phyloP scores from a whole-genome alignment of 2,888 invertebrate species.

The Macaria liturata region DNA sequence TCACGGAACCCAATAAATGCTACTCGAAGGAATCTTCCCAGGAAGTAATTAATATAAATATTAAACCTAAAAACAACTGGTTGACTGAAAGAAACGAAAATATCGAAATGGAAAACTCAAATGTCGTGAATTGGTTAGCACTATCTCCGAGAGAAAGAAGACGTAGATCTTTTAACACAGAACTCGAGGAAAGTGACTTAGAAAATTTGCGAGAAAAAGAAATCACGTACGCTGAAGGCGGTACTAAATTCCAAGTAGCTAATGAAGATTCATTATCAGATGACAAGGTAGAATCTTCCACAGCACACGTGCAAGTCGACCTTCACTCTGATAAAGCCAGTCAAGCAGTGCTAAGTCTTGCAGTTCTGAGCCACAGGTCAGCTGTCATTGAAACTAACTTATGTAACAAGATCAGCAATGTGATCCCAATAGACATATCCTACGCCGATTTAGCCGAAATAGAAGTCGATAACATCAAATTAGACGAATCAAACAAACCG shows the following conservation, averaged over 20 bases:
- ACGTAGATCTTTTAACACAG: conserved; percentile 38
- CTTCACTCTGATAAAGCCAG: conserved; percentile 33
- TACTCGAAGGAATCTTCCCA: conserved; percentile 33
- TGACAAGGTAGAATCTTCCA: conserved; percentile 16
- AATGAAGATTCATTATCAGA: not conserved
- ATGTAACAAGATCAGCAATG: conserved; percentile 11
- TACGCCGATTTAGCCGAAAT: conserved; percentile 25
- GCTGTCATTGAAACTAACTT: not conserved
- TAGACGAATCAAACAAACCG: conserved; percentile 21
- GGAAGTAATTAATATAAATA: conserved; percentile 33
- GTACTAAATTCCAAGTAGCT: conserved; percentile 2
- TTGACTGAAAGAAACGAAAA: conserved; percentile 36
- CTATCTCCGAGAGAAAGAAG: conserved; percentile 60
- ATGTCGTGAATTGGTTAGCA: conserved; percentile 55
- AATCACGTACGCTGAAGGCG: conserved; percentile 26
- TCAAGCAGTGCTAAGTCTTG: conserved; percentile 1
- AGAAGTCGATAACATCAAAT: conserved; percentile 28
- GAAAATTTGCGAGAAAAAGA: conserved; percentile 8
- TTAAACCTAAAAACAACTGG: conserved; percentile 53
- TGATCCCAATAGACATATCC: conserved; percentile 21
- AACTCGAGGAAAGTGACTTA: conserved; percentile 1
- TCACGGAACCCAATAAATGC: conserved; percentile 53
- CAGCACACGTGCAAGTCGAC: conserved; percentile 42
- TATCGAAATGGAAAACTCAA: conserved; percentile 38
- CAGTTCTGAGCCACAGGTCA: not conserved